phyloP scores from a whole-genome alignment of 2,113 vertebrate species.

The Mesitornis unicolor region DNA sequence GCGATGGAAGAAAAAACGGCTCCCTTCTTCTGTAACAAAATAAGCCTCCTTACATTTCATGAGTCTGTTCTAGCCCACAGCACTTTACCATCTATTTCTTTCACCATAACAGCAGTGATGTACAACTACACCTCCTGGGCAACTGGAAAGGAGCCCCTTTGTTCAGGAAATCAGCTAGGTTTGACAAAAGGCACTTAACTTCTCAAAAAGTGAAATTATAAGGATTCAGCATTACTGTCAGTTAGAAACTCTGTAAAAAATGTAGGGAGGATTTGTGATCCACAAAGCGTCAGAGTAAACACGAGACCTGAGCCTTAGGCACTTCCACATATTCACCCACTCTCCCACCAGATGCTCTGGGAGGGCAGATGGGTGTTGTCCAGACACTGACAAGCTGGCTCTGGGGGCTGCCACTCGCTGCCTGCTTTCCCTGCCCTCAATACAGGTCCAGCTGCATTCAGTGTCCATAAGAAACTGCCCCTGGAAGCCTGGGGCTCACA shows the following conservation, averaged over 20 bases:
- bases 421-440: neutral
- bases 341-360: neutral
- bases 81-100: neutral
- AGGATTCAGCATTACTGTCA: neutral
- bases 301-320: neutral
- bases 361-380: too few relatives aligned
- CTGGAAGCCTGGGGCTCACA: neutral
- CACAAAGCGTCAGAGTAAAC: neutral
- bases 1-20: neutral
- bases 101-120: fast-evolving
- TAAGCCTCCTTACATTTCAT: neutral
- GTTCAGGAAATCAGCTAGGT: neutral
- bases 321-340: neutral
- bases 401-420: neutral
- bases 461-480: neutral
- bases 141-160: neutral
- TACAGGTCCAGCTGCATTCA: neutral
- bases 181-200: neutral
- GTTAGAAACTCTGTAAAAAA: neutral
- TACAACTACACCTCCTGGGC: neutral
- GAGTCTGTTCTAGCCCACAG: neutral
- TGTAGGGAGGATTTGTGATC: neutral
- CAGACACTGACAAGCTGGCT: neutral
- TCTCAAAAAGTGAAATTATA: neutral
- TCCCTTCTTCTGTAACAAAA: neutral